Percentiles rank a stretch among this genome's conserved stretches.
Evolutionary conservation across 2,113 vertebrate genomes (phyloP).

Genomic region (Spea multiplicata): DNA sequence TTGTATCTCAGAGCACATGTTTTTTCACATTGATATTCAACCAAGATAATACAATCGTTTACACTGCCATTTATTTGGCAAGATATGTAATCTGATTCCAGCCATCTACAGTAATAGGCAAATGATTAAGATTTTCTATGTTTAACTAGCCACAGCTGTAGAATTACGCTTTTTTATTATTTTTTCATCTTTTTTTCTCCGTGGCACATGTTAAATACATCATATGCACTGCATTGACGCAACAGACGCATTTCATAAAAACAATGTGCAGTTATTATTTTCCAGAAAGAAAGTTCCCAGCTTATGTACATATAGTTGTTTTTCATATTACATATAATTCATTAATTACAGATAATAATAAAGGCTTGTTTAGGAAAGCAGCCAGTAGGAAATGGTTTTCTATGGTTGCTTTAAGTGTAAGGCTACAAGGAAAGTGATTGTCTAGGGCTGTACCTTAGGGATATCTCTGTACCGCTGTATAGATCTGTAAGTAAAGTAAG

Average conservation of each 20-base stretch:
- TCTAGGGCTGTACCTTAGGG: neutral
- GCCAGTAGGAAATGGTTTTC: neutral
- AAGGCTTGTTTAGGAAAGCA: neutral
- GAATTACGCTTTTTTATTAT: neutral
- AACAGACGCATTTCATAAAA: slow-evolving; percentile 26
- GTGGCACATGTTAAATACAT: slow-evolving; percentile 23
- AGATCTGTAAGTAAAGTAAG: neutral
- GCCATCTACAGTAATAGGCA: neutral
- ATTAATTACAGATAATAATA: neutral
- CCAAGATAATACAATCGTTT: no score
- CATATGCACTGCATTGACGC: slow-evolving; percentile 7
- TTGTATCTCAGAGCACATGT: no score
- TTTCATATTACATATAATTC: neutral
- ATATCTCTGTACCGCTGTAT: neutral
- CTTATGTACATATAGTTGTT: neutral
- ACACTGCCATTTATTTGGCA: neutral
- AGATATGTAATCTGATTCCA: neutral
- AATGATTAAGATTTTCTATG: slow-evolving; percentile 9
- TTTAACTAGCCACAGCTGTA: slow-evolving; percentile 13
- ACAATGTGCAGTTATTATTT: neutral
- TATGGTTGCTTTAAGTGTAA: neutral
- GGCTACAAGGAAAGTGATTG: slow-evolving; percentile 1
- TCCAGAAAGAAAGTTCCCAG: slow-evolving; percentile 11
- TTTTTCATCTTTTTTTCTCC: slow-evolving; percentile 1
- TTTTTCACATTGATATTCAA: no score